These are phyloP conservation scores for Polia nebulosa DNA, from an alignment of 2,888 invertebrate species.

Conservation along the genomic window DNA sequence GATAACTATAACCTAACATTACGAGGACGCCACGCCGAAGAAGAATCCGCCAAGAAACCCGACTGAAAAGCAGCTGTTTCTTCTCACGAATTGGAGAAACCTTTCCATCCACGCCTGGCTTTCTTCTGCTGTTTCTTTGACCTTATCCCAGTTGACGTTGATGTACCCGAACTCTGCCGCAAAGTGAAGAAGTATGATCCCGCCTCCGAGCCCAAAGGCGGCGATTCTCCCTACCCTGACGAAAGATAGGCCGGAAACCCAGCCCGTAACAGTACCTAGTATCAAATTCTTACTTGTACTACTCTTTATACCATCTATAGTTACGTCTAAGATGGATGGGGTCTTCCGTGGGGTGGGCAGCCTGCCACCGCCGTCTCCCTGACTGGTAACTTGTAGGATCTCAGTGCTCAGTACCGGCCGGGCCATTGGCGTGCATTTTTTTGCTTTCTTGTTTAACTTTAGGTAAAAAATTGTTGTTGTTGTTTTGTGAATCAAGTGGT, in stretches of 20 bases:
- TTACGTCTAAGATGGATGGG: conserved; percentile 72
- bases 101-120: conserved; percentile 94
- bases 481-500: conserved; percentile 17
- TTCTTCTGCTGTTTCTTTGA: conserved; percentile 94
- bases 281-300: conserved; percentile 78
- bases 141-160: conserved; percentile 96
- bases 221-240: conserved; percentile 96
- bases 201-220: conserved; percentile 96
- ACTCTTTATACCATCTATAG: conserved; percentile 73
- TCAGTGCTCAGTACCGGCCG: conserved; percentile 77
- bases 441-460: conserved; percentile 42
- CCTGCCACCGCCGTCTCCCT: conserved; percentile 48
- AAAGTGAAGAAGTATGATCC: conserved; percentile 96
- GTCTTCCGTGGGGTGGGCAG: conserved; percentile 70
- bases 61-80: conserved; percentile 93
- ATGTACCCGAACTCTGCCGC: conserved; percentile 97
- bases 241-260: conserved; percentile 94
- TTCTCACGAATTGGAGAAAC: conserved; percentile 91
- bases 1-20: conserved; percentile 57
- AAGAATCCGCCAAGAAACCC: conserved; percentile 96
- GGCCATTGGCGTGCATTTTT: conserved; percentile 78
- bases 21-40: conserved; percentile 94
- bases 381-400: conserved; percentile 66
- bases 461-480: conserved; percentile 52
- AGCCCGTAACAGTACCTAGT: conserved; percentile 81